A percentile compares a stretch with the other conserved stretches of the same genome.
Conservation (phyloP, 1,140 invertebrate species). For the Aphelenchoides besseyi region DNA sequence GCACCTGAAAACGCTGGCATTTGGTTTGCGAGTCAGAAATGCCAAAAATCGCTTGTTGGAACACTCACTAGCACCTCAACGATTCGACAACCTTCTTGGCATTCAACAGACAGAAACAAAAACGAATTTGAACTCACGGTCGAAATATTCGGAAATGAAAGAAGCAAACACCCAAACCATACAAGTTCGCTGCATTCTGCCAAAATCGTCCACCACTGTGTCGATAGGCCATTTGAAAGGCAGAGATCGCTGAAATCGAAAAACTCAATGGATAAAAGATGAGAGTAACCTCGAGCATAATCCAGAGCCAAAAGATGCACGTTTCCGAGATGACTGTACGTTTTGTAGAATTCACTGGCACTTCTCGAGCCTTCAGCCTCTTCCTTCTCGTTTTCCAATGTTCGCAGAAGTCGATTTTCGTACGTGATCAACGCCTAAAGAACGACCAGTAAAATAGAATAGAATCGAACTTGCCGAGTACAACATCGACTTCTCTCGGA, state of each 20-base stretch:
- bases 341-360: neutral
- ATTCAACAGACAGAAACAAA: neutral
- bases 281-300: slow-evolving; percentile 15
- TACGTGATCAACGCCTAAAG: slow-evolving; percentile 19
- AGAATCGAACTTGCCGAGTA: neutral
- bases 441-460: slow-evolving; percentile 7
- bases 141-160: slow-evolving; percentile 20
- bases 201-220: slow-evolving; percentile 5
- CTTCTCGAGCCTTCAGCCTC: neutral
- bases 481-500: slow-evolving; percentile 8
- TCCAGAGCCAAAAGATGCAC: slow-evolving; percentile 23
- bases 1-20: slow-evolving; percentile 27
- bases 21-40: too few relatives aligned
- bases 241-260: slow-evolving; percentile 23
- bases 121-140: slow-evolving; percentile 25
- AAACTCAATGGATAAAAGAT: neutral
- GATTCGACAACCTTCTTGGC: too few relatives aligned
- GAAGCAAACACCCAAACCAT: slow-evolving; percentile 17
- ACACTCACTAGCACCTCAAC: neutral
- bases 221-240: slow-evolving; percentile 24
- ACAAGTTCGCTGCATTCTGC: slow-evolving; percentile 5
- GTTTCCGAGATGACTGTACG: slow-evolving; percentile 22
- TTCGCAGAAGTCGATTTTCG: slow-evolving; percentile 9
- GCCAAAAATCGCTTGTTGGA: neutral
- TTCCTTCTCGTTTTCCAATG: neutral